Evolutionary conservation across 2,888 invertebrate species (phyloP).

Genomic region (Agrochola circellaris): DNA sequence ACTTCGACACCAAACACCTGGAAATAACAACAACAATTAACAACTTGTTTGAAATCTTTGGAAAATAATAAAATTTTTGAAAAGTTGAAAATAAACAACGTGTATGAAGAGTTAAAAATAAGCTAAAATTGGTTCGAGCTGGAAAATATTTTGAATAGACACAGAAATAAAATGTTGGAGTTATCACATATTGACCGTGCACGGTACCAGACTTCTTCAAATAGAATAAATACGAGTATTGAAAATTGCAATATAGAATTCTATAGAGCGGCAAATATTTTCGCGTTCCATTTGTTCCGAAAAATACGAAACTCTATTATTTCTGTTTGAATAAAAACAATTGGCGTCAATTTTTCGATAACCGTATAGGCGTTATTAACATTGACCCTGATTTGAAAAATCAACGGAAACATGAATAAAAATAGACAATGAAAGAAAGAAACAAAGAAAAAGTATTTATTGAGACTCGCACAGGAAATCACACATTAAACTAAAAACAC

Average conservation of each 20-base stretch:
- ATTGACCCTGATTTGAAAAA: slow-evolving; percentile 7
- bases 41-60: not conserved
- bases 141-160: slow-evolving; percentile 9
- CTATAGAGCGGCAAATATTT: slow-evolving; percentile 50
- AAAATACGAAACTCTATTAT: slow-evolving; percentile 25
- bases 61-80: not conserved
- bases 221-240: slow-evolving; percentile 34
- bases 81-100: not conserved
- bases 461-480: no score
- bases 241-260: slow-evolving; percentile 48
- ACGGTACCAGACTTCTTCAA: slow-evolving; percentile 16
- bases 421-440: slow-evolving; percentile 35
- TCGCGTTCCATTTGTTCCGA: slow-evolving; percentile 41
- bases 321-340: slow-evolving; percentile 42
- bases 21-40: slow-evolving; percentile 40
- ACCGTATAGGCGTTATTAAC: slow-evolving; percentile 34
- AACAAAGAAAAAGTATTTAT: no score
- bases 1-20: slow-evolving; percentile 96
- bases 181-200: slow-evolving; percentile 24
- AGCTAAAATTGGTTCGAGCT: slow-evolving; percentile 9
- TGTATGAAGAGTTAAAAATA: slow-evolving; percentile 1
- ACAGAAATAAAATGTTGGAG: slow-evolving; percentile 28
- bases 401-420: not conserved
- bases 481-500: no score
- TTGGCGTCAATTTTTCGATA: slow-evolving; percentile 37